Evolutionary conservation across 2,797 vertebrate genomes (phyloP), one percentile per base, ranked within the genome.

Genomic region (Diplodus sargus): DNA sequence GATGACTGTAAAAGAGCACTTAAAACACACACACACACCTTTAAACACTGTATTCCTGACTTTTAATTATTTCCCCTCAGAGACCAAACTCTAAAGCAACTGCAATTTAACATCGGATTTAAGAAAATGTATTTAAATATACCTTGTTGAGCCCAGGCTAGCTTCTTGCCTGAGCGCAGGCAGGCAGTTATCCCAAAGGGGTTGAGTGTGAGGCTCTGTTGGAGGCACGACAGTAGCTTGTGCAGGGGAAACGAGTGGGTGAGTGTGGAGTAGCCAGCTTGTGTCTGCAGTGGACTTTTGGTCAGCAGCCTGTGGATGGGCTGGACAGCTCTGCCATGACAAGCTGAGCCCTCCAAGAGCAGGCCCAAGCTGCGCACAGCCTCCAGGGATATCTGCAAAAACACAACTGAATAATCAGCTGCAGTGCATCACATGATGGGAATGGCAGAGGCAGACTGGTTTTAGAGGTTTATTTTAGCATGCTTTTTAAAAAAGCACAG

Each of bases 81-180:
- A 39, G 8, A 28, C 30, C 43, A 16, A 6, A 34, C 13, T 18
- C 51, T 2, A 49, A 20, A 63, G 17, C 20, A 22, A 51, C 52
- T 18, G 23, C 18, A 42, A 16, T 11, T 63, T 10, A 53, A n/a
- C 30, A 28, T 1, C 1, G 23, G 16, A 54, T 5, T 47, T 10
- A 16, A 79, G 49, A 6, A 30, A 47, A 53, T 17, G 34, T 39
- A 39, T 49, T 1, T 13, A 4, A 3, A 49, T 94, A 98, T 94
- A 98, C 98, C 97, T 97, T 97, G 97, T 68, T 98, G 96, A 18
- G 97, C 97, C 98, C 98, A 99, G 0, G 97, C 95, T 0, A 99
- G 95, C 66, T 97, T 99, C 93, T 95, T 98, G 53, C 98, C 97
- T 0, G 96, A 96, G 69, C 89, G 95, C 85, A 99, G 93, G 88